Base-by-base conservation (phyloP, 2,888 invertebrate species). In the Mimas tiliae region DNA sequence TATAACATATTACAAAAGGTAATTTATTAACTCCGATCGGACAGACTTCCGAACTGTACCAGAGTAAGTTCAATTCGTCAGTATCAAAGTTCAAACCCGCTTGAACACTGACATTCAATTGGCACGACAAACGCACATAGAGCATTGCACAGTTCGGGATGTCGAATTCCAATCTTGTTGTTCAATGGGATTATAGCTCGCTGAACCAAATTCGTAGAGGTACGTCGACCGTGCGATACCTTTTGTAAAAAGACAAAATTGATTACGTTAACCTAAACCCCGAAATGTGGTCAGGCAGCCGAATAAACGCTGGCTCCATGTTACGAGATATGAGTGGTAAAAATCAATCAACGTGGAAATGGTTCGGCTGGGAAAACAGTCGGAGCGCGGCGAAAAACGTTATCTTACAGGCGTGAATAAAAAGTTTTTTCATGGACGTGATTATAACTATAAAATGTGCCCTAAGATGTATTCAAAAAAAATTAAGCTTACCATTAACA, bases 121-220 rank as follows among this genome's bases (percentile, higher is more conserved):
- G 75, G 55, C 70, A 70, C 74, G 73, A 74, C 79, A 80, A 82
- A 78, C 80, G 76, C 74, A 77, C 77, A 78, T 78, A 75, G 78
- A 74, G 74, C 68, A 70, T 67, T 67, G 74, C 68, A 65, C 74
- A 71, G 69, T 66, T 51, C 67, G 69, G 72, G 76, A 78, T 77
- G 78, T 74, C 76, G 72, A 76, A 83, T 80, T 83, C 76, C 81
- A 82, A 84, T 84, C 78, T 77, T 73, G 70, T 65, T 70, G 72
- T 72, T 79, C 77, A 82, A 83, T 80, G 71, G 75, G 73, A 76
- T 78, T 58, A 42, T 42, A 58, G 42, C 38, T 38, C 58, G 19
- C 42, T 16, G 58, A 58, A 42, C 42, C 19, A 58, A 38, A 19
- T 42, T 58, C 14, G 19, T 58, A 12, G 53, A 53, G 58, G 58